phyloP scores from a whole-genome alignment of 2,113 vertebrate genomes.

The Vimba vimba region DNA sequence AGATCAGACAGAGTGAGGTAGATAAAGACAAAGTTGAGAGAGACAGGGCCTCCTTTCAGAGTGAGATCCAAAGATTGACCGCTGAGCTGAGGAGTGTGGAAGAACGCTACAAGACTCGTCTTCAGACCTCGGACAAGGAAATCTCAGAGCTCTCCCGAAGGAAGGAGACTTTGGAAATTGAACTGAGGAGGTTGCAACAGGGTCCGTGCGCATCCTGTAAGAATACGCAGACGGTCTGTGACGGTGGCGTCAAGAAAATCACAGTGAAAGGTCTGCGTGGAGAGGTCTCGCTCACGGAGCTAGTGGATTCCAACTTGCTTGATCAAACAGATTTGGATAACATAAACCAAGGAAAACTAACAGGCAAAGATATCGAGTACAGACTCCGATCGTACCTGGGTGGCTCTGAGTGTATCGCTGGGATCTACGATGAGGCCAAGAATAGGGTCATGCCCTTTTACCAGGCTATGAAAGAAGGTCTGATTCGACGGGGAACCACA shows the following conservation, averaged over 20 bases:
- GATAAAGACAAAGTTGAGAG: constrained; percentile 85
- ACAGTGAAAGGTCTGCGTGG: constrained; percentile 87
- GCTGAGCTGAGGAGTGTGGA: constrained; percentile 87
- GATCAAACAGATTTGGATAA: constrained; percentile 78
- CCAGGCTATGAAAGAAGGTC: constrained; percentile 93
- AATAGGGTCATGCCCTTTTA: constrained; percentile 90
- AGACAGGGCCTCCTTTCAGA: constrained; percentile 81
- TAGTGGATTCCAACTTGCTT: constrained; percentile 83
- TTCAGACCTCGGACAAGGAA: constrained; percentile 82
- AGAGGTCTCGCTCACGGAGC: constrained; percentile 77
- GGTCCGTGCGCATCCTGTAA: constrained; percentile 73
- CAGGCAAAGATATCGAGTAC: constrained; percentile 84
- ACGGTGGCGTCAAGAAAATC: constrained; percentile 58
- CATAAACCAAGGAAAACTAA: constrained; percentile 80
- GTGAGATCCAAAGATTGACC: constrained; percentile 86
- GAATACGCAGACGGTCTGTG: constrained; percentile 79
- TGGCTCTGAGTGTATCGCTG: constrained; percentile 93
- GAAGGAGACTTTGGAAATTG: constrained; percentile 81
- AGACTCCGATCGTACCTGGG: constrained; percentile 89
- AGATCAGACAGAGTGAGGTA: constrained; percentile 82
- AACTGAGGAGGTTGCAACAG: constrained; percentile 85
- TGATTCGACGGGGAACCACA: constrained; percentile 92
- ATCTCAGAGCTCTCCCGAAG: constrained; percentile 80
- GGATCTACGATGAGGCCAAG: constrained; percentile 93
- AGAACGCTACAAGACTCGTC: constrained; percentile 81